Conservation (phyloP, 2,888 invertebrate species). For the Tholera decimalis region DNA sequence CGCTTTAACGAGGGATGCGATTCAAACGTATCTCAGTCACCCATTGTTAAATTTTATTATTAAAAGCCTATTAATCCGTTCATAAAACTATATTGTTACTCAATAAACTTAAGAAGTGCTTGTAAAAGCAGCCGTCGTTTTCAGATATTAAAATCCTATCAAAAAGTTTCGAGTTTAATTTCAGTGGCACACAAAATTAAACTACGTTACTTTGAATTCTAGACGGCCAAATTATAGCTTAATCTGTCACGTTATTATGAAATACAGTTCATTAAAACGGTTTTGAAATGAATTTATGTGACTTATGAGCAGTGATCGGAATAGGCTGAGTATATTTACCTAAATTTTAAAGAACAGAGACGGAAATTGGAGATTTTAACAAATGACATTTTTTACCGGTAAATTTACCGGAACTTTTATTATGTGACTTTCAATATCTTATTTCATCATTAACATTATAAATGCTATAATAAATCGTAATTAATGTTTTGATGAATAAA, state of each 20-base stretch:
- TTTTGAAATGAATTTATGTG: constrained; percentile 5
- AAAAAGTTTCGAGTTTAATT: constrained; percentile 30
- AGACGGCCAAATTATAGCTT: constrained; percentile 24
- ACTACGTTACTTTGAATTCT: constrained; percentile 26
- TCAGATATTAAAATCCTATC: constrained; percentile 40
- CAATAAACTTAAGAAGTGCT: constrained; percentile 39
- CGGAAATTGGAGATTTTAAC: too few relatives aligned
- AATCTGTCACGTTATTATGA: constrained; percentile 38
- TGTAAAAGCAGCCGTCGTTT: constrained; percentile 26
- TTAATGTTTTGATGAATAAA: too few relatives aligned
- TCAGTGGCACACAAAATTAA: constrained; percentile 33
- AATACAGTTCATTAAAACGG: constrained; percentile 22
- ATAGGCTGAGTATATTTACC: too few relatives aligned
- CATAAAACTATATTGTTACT: constrained; percentile 40
- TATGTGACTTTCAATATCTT: too few relatives aligned
- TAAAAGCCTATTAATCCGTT: constrained; percentile 13
- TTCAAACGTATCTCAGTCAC: constrained; percentile 14
- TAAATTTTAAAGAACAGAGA: too few relatives aligned
- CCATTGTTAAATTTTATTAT: constrained; percentile 23
- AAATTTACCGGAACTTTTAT: too few relatives aligned
- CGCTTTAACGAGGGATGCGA: constrained; percentile 15
- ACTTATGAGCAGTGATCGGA: too few relatives aligned
- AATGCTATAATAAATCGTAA: too few relatives aligned
- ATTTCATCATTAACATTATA: too few relatives aligned
- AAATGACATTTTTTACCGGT: too few relatives aligned